A percentile compares a stretch with the other conserved stretches of the same genome.
Evolutionary conservation across 2,113 vertebrate species (phyloP).

Genomic region (Daphoenositta chrysoptera): DNA sequence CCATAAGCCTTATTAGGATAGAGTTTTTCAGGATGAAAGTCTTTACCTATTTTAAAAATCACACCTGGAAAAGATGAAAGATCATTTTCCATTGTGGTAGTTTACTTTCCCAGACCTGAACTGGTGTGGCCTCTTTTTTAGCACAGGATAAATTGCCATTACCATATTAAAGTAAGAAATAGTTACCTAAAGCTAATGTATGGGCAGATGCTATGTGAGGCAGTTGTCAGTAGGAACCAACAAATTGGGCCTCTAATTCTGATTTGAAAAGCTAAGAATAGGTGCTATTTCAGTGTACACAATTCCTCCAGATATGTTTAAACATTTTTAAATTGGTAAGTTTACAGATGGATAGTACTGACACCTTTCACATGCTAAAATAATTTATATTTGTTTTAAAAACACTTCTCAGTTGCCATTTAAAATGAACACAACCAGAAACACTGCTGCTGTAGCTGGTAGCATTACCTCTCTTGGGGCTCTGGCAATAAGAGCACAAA

Average conservation of each 20-base stretch:
- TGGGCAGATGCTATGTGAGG: not conserved
- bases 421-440: not conserved
- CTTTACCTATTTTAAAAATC: not conserved
- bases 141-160: not conserved
- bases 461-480: not conserved
- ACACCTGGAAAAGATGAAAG: constrained; percentile 3
- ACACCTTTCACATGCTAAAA: not conserved
- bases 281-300: not conserved
- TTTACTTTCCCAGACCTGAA: constrained; percentile 8
- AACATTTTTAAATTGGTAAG: not conserved
- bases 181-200: not conserved
- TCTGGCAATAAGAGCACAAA: not conserved
- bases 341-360: not conserved
- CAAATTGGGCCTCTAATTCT: not conserved
- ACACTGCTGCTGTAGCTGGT: not conserved
- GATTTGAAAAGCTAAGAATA: not conserved
- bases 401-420: not conserved
- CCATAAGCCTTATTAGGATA: not conserved
- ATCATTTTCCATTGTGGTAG: not conserved
- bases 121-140: not conserved
- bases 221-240: not conserved
- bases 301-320: not conserved
- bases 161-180: not conserved
- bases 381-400: not conserved
- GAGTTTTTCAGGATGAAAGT: not conserved